Evolutionary conservation across 2,113 vertebrate genomes (phyloP), one percentile per base, ranked within the genome.

Genomic region (Alligator sinensis): DNA sequence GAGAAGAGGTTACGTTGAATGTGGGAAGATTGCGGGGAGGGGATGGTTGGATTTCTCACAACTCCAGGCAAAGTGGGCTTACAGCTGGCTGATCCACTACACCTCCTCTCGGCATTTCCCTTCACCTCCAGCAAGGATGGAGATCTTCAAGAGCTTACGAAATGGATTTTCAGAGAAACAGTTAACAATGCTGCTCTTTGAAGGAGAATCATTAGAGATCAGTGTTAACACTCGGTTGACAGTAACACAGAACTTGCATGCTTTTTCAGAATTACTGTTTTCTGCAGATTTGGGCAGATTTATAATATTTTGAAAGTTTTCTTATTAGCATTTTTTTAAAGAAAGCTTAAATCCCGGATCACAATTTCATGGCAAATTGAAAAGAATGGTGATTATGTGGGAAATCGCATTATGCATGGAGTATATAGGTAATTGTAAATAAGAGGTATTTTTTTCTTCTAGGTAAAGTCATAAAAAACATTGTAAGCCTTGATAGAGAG

Each of bases 391-490:
- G 84, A 38, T 94, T 90, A 58, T 21, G 24, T 76, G 47, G 55
- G 62, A 94, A 86, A 80, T 88, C 77, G 47, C 70, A 74, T 74
- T 74, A 47, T 47, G 47, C 38, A 47, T 47, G 70, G 6, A 21
- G 89, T 87, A 77, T n/a, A 81, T 30, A 91, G 93, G 88, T 3
- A 4, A 27, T 68, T 86, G 54, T 78, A 88, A 93, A 94, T 72
- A 72, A 77, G 78, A 55, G 54, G 57, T 28, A 3, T 62, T 83
- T 21, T 81, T 77, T 90, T 83, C 60, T 76, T 88, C 74, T 80
- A 80, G 54, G 15, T 47, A 30, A 74, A 74, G 47, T 47, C 59
- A 21, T 68, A 92, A 57, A 90, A 47, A 89, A 86, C 70, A 82
- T 11, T n/a, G 66, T 27, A 34, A 25, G 30, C 57, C 82, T 87